Evolutionary conservation across 2,113 vertebrate genomes (phyloP).

Genomic region (Seriola aureovittata): DNA sequence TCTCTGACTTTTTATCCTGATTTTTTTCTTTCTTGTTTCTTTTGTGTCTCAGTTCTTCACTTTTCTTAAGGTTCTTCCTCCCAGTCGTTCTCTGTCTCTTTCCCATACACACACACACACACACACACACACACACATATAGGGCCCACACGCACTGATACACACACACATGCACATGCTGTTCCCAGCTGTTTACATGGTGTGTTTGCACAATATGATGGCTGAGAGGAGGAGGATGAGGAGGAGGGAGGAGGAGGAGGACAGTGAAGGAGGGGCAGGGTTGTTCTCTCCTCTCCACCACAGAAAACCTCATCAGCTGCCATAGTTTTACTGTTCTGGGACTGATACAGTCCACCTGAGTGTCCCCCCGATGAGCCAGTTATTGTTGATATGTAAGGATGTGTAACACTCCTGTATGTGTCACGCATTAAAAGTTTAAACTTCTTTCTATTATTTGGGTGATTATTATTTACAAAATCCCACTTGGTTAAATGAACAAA

Average conservation of each 20-base stretch:
- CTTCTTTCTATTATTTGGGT: not conserved
- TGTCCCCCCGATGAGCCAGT: not conserved
- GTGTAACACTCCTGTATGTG: not conserved
- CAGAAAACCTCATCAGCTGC: slow-evolving; percentile 49
- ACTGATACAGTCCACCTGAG: not conserved
- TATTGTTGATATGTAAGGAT: not conserved
- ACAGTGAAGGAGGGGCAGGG: slow-evolving; percentile 51
- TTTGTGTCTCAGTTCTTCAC: not conserved
- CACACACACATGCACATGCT: slow-evolving; percentile 31
- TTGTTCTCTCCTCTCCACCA: slow-evolving; percentile 42
- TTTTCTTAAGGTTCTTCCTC: slow-evolving; percentile 12
- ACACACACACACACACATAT: slow-evolving; percentile 13
- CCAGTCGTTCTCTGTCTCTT: not conserved
- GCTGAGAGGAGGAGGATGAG: slow-evolving; percentile 47
- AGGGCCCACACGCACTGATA: slow-evolving; percentile 29
- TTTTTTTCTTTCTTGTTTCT: not conserved
- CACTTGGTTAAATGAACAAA: not conserved
- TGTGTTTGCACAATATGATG: slow-evolving; percentile 79
- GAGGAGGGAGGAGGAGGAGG: slow-evolving; percentile 54
- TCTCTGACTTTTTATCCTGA: slow-evolving; percentile 46
- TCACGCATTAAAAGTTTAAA: not conserved
- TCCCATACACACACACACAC: slow-evolving; percentile 10
- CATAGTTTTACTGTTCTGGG: slow-evolving; percentile 2
- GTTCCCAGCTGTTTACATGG: slow-evolving; percentile 76
- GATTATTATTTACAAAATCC: not conserved